Conservation (phyloP, 2,888 invertebrate species). For the Allolobophora icterica region DNA sequence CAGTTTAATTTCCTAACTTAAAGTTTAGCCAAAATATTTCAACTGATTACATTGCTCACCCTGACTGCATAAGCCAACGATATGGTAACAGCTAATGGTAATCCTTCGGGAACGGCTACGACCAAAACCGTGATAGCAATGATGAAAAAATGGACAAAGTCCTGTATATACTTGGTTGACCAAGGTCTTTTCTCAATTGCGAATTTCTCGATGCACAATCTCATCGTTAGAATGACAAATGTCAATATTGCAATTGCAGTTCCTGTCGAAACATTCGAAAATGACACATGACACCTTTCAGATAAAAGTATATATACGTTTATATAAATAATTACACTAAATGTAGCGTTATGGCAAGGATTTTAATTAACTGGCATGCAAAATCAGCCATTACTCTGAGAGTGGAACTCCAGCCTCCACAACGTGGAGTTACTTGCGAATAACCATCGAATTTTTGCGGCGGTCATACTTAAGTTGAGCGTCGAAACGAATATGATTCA, state of each 20-base stretch:
- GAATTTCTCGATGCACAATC: slow-evolving; percentile 91
- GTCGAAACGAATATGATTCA: no score
- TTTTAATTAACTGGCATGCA: no score
- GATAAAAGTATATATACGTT: background rate
- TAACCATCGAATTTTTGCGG: no score
- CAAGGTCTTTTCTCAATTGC: slow-evolving; percentile 75
- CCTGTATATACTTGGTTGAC: slow-evolving; percentile 73
- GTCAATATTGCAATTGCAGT: slow-evolving; percentile 92
- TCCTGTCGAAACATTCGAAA: slow-evolving; percentile 69
- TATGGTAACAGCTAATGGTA: slow-evolving; percentile 96
- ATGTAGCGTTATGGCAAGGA: no score
- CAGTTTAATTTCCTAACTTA: background rate
- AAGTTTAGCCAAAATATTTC: no score
- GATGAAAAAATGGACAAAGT: slow-evolving; percentile 95
- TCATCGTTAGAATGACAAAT: slow-evolving; percentile 91
- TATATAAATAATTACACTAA: background rate
- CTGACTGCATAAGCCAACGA: slow-evolving; percentile 99
- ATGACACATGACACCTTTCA: background rate
- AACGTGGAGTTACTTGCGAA: no score
- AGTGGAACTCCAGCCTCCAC: no score
- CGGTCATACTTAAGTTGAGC: no score
- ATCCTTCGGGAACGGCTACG: slow-evolving; percentile 97
- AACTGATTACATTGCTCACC: slow-evolving; percentile 69
- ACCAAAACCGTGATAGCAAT: slow-evolving; percentile 99
- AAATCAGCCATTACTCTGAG: no score